Evolutionary conservation across 2,888 invertebrate species (phyloP), one percentile per base, ranked within the genome.

Genomic region (Camptogramma bilineatum): DNA sequence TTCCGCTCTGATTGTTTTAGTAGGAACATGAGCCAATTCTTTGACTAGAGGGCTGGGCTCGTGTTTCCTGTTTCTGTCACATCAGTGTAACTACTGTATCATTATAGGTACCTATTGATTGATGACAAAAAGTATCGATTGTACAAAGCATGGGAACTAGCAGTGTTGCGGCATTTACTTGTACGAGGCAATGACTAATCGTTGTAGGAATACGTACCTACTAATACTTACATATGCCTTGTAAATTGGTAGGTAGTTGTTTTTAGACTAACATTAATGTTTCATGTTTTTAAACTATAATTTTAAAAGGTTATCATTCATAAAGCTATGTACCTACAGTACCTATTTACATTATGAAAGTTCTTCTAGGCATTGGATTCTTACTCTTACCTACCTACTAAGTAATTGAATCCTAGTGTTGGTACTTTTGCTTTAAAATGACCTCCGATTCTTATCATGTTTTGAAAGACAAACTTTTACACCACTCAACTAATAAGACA

Each of bases 1-100:
- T 86, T 84, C 94, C 73, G 89, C 90, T 72, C 95, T 96, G 17
- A 95, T 94, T 91, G 95, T 95, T 74, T 95, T 73, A 71, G 75
- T 77, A 77, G 81, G 84, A 83, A 60, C 95, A 94, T 84, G 95
- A 96, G 95, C 93, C 94, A 64, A 92, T 95, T 77, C 96, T 96
- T 96, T 96, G 86, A 95, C 88, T 95, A 94, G 94, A 94, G 84
- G 95, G 95, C 78, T 94, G 94, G 75, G 96, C 95, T 70, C 88
- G 73, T 95, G 64, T 96, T 96, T 86, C 96, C 95, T 77, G 96
- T 94, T 59, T 94, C 95, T 70, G 95, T 96, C 85, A 88, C 95
- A 75, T 94, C 62, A 18, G 53, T 34, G 39, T 34, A 64, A 52
- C 52, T 57, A 95, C 95, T 90, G 90, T 52, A 56, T 52, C 50